These are phyloP conservation scores for Cyclina sinensis DNA, from an alignment of 1,140 invertebrate genomes.

Conservation along the genomic window DNA sequence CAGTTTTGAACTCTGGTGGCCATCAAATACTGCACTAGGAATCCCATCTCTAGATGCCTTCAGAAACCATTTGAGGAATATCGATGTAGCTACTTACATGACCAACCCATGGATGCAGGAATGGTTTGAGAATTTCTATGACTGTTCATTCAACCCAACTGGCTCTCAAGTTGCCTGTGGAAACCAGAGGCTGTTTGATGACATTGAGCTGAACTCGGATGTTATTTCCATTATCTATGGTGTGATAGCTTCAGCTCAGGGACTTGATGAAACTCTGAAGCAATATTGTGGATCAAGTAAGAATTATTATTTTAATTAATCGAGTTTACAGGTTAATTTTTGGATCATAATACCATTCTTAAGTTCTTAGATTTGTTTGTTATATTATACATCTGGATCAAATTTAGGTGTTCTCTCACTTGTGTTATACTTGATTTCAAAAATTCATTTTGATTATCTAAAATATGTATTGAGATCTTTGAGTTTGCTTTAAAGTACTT, in stretches of 20 bases:
- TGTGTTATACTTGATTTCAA: too few relatives aligned
- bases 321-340: too few relatives aligned
- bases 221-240: conserved; percentile 76
- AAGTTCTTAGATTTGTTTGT: too few relatives aligned
- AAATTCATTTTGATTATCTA: too few relatives aligned
- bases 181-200: conserved; percentile 64
- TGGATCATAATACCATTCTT: too few relatives aligned
- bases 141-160: conserved; percentile 76
- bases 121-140: conserved; percentile 79
- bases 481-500: too few relatives aligned
- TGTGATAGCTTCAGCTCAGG: conserved; percentile 78
- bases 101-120: conserved; percentile 84
- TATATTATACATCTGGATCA: too few relatives aligned
- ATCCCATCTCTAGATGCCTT: conserved; percentile 72
- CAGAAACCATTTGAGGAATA: conserved; percentile 68
- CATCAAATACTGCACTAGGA: neutral
- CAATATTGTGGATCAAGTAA: conserved; percentile 77
- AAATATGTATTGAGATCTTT: too few relatives aligned
- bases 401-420: too few relatives aligned
- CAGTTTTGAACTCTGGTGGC: conserved; percentile 63
- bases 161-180: conserved; percentile 64
- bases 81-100: conserved; percentile 73
- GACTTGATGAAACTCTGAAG: conserved; percentile 77
- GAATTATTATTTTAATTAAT: neutral
- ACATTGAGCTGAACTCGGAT: conserved; percentile 68